Evolutionary conservation across 2,888 invertebrate genomes (phyloP).

Genomic region (Drosophila nigritarsus): DNA sequence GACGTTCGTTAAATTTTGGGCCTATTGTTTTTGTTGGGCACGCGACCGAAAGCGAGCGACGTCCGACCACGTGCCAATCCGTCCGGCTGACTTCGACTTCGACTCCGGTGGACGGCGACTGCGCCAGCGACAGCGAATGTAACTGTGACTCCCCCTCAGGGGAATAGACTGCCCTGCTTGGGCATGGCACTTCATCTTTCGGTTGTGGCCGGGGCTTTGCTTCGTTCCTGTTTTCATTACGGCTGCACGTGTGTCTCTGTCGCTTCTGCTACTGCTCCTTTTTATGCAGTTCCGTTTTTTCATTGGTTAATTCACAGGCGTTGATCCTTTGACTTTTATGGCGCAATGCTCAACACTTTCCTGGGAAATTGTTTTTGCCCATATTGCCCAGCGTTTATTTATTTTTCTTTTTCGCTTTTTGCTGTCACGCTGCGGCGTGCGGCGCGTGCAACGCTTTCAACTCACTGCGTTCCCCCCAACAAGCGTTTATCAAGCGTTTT

Average conservation of each 20-base stretch:
- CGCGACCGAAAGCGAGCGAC: conserved; percentile 71
- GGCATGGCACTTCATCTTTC: conserved; percentile 40
- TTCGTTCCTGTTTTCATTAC: conserved; percentile 72
- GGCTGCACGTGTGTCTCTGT: conserved; percentile 60
- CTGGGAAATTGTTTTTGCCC: conserved; percentile 81
- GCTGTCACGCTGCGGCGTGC: conserved; percentile 60
- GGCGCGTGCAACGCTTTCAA: conserved; percentile 53
- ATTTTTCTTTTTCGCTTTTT: conserved; percentile 10
- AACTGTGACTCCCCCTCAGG: conserved; percentile 45
- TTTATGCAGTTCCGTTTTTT: conserved; percentile 24
- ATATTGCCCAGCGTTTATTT: conserved; percentile 54
- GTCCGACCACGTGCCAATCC: conserved; percentile 52
- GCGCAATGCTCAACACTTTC: conserved; percentile 81
- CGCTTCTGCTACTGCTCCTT: conserved; percentile 49
- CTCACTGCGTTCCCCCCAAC: conserved; percentile 6
- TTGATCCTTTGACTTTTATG: conserved; percentile 82
- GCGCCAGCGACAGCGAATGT: conserved; percentile 46
- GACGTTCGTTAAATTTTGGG: conserved; percentile 53
- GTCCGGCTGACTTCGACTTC: conserved; percentile 60
- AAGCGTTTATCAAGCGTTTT: conserved; percentile 29
- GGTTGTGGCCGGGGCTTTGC: conserved; percentile 27
- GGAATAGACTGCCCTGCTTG: conserved; percentile 21
- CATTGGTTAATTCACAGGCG: conserved; percentile 73
- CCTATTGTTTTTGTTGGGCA: conserved; percentile 79
- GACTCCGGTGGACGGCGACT: conserved; percentile 48